A percentile compares a stretch with the other conserved stretches of the same genome.
Evolutionary conservation across 2,797 vertebrate genomes (phyloP).

Genomic region (Xenops minutus): DNA sequence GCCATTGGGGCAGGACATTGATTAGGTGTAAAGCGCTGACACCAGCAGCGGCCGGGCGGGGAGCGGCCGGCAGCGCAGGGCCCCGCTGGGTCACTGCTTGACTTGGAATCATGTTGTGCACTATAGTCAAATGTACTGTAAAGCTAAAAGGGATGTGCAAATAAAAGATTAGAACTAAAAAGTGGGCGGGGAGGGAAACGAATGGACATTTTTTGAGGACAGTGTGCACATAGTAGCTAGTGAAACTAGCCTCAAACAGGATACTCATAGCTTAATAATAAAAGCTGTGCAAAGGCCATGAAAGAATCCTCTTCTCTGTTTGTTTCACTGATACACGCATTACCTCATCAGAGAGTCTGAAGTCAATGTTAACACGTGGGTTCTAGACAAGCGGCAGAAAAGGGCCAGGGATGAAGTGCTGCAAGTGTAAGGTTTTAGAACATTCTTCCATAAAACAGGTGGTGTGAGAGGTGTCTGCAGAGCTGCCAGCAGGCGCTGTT

Average conservation of each 20-base stretch:
- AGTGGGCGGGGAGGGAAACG: constrained; percentile 76
- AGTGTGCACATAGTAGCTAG: constrained; percentile 80
- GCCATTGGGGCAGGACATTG: constrained; percentile 75
- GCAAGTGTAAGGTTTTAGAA: not conserved
- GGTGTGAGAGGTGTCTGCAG: constrained; percentile 40
- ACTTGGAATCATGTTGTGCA: constrained; percentile 93
- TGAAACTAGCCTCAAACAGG: constrained; percentile 80
- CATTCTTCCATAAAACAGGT: constrained; percentile 28
- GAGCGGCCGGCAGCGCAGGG: constrained; percentile 81
- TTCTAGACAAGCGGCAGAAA: constrained; percentile 54
- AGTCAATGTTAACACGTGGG: constrained; percentile 61
- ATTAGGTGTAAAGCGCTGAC: constrained; percentile 82
- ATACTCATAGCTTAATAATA: constrained; percentile 83
- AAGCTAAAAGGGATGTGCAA: constrained; percentile 96
- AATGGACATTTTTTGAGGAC: constrained; percentile 74
- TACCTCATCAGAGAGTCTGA: constrained; percentile 80
- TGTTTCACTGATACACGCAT: constrained; percentile 82
- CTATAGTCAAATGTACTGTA: constrained; percentile 98
- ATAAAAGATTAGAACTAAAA: constrained; percentile 79
- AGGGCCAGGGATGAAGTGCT: constrained; percentile 32
- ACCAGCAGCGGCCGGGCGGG: constrained; percentile 83
- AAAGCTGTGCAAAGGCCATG: constrained; percentile 83
- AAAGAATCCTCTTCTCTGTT: constrained; percentile 76
- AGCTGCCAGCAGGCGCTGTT: constrained; percentile 21
- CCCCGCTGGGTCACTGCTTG: constrained; percentile 75